phyloP scores from a whole-genome alignment of 92 coral and sea anemone species.

The Anthopleura xanthogrammica region DNA sequence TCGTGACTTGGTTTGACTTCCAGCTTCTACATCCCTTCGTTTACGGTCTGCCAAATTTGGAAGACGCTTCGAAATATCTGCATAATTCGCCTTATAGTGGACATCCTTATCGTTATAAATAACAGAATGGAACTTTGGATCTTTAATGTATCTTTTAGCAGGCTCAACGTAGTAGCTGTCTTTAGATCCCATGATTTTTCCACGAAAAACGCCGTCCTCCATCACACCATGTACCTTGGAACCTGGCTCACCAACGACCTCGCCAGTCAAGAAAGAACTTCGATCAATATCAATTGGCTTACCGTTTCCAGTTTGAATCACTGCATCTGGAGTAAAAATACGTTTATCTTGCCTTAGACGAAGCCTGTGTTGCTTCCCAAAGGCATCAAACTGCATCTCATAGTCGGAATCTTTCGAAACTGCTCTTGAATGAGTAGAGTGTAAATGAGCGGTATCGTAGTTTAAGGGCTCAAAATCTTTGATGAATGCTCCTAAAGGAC shows the following conservation, averaged over 20 bases:
- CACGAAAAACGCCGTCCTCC: constrained; percentile 82
- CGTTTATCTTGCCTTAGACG: constrained; percentile 64
- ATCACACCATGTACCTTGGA: constrained; percentile 85
- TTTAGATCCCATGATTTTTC: constrained; percentile 72
- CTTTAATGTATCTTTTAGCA: constrained; percentile 69
- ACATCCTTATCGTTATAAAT: constrained; percentile 84
- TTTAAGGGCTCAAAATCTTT: constrained; percentile 66
- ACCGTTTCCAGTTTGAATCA: constrained; percentile 72
- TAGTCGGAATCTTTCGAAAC: constrained; percentile 48
- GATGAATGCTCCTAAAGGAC: constrained; percentile 65
- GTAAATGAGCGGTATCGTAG: constrained; percentile 61
- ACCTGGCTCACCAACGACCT: constrained; percentile 76
- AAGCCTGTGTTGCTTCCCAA: constrained; percentile 61
- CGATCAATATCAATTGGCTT: constrained; percentile 65
- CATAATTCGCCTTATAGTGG: constrained; percentile 53
- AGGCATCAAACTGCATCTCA: constrained; percentile 71
- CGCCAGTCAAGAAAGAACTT: constrained; percentile 66
- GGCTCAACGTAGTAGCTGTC: constrained; percentile 86
- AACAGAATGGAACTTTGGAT: constrained; percentile 84
- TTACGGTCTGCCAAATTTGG: constrained; percentile 39
- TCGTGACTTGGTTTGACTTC: constrained; percentile 5
- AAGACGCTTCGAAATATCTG: constrained; percentile 46
- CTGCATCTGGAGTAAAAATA: constrained; percentile 78
- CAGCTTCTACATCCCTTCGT: constrained; percentile 15
- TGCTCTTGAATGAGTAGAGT: constrained; percentile 64